Percentiles rank a stretch among this genome's conserved stretches.
Conservation (phyloP, 2,797 vertebrate species). For the Schizothorax lantsangensis region DNA sequence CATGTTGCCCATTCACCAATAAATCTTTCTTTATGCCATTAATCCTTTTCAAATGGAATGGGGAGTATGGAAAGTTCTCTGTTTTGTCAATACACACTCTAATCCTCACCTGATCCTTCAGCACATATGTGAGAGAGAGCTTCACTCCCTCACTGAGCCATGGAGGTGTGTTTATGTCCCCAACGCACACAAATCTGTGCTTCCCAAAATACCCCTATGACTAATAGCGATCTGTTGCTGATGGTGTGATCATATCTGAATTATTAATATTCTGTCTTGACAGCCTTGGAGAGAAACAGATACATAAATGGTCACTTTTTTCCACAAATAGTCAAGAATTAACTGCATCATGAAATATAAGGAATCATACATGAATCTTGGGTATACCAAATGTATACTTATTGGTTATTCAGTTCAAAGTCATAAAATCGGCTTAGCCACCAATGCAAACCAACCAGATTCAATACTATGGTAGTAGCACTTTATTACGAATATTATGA, state of each 20-base stretch:
- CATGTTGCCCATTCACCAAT: not conserved
- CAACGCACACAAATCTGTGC: slow-evolving; percentile 18
- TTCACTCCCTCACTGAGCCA: slow-evolving; percentile 32
- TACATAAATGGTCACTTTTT: not conserved
- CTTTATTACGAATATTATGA: not conserved
- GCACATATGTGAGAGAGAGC: slow-evolving; percentile 52
- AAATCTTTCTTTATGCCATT: slow-evolving; percentile 17
- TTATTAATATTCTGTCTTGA: slow-evolving; percentile 33
- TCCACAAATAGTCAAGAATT: not conserved
- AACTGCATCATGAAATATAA: not conserved
- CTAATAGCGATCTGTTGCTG: slow-evolving; percentile 51
- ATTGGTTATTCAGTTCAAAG: not conserved
- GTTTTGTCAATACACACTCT: slow-evolving; percentile 16
- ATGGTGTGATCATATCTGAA: slow-evolving; percentile 53
- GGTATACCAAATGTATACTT: too few relatives aligned
- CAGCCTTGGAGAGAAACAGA: not conserved
- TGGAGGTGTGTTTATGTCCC: slow-evolving; percentile 40
- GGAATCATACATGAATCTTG: not conserved
- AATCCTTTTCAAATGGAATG: slow-evolving; percentile 31
- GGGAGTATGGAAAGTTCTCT: slow-evolving; percentile 1
- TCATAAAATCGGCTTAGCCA: not conserved
- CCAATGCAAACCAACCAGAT: too few relatives aligned
- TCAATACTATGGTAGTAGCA: not conserved
- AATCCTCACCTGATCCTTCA: slow-evolving; percentile 45
- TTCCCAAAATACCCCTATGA: slow-evolving; percentile 47